phyloP scores from a whole-genome alignment of 2,113 vertebrate species.

The Oreochromis tanganicae region DNA sequence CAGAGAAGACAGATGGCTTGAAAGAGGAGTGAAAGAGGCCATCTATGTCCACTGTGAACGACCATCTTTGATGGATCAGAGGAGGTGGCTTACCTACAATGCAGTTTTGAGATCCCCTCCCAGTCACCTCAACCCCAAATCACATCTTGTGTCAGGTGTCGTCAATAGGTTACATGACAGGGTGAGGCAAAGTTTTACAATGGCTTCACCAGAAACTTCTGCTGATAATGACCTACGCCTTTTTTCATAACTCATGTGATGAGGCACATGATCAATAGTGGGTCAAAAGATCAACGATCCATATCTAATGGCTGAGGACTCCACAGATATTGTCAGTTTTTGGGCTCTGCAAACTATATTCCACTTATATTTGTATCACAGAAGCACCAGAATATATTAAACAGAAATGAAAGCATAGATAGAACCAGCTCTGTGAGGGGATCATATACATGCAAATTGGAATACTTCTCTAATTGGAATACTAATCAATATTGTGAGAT shows the following conservation, averaged over 20 bases:
- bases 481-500: neutral
- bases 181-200: neutral
- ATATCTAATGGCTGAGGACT: neutral
- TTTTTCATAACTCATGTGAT: neutral
- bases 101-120: neutral
- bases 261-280: neutral
- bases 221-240: neutral
- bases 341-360: neutral
- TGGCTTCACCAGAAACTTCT: neutral
- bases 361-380: neutral
- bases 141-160: neutral
- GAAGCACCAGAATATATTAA: neutral
- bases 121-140: neutral
- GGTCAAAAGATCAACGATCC: neutral
- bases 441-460: neutral
- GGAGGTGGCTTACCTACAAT: neutral
- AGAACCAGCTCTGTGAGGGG: neutral
- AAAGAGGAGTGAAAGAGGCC: neutral
- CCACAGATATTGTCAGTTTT: neutral
- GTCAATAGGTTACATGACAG: neutral
- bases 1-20: neutral
- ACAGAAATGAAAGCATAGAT: neutral
- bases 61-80: neutral
- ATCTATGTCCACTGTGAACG: neutral
- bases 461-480: neutral